Evolutionary conservation across 2,888 invertebrate genomes (phyloP), one percentile per base, ranked within the genome.

Genomic region (Crepidodera aurea): DNA sequence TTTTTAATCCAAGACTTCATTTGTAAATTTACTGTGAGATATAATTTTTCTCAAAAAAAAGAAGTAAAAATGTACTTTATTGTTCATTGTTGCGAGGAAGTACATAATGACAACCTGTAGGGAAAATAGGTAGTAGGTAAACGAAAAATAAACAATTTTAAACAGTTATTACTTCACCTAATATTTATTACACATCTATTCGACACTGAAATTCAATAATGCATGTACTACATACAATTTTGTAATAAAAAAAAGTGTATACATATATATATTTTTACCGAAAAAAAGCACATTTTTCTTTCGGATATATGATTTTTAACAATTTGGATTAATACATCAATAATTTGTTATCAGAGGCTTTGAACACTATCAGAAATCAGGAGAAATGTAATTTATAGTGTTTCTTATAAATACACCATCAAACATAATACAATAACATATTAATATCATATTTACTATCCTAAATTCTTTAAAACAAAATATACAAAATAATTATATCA

Each of bases 161-260:
- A n/a, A n/a, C n/a, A n/a, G n/a, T n/a, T n/a, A n/a, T n/a, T n/a
- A n/a, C n/a, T n/a, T n/a, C n/a, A n/a, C 37, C 16, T 27, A 53
- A 34, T 44, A 34, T 37, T 46, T 39, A 37, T 44, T 55, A 55
- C 46, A 56, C 46, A 56, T 56, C 22, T 37, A 55, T 44, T 44
- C 25, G 37, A 55, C 44, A 55, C 44, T 29, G 42, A 29, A 54
- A 54, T 54, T 54, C 42, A 42, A 54, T 13, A 27, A 18, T 8
- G 29, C 8, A 19, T 32, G 32, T 22, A 29, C 19, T 6, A n/a
- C n/a, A n/a, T n/a, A n/a, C n/a, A n/a, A 13, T 25, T 29, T 16
- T 15, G 12, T 15, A 22, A 12, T 8, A 46, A 25, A 12, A 10
- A 25, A 25, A 16, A 46, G 8, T 42, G 12, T n/a, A 18, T 12